Percentiles rank a stretch among this genome's conserved stretches.
phyloP scores from a whole-genome alignment of 2,888 invertebrate genomes.

The Meteorus cinctellus region DNA sequence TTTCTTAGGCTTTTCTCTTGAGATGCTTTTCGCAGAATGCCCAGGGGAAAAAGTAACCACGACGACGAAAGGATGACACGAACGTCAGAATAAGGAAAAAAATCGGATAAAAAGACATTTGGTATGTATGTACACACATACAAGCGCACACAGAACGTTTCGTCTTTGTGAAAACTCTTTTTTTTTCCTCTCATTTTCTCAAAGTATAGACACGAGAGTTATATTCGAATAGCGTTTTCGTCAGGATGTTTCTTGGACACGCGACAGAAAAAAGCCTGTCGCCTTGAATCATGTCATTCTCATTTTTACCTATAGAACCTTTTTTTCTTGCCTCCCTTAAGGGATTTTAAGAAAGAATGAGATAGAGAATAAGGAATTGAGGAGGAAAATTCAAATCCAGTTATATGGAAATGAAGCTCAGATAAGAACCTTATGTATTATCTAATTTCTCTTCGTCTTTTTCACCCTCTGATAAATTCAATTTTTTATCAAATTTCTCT shows the following conservation, averaged over 20 bases:
- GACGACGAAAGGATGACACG: conserved; percentile 23
- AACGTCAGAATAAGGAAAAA: conserved; percentile 1
- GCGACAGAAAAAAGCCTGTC: conserved; percentile 27
- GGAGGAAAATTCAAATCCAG: conserved; percentile 30
- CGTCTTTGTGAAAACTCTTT: conserved; percentile 1
- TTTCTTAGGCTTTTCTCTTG: conserved; percentile 10
- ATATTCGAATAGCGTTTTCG: conserved; percentile 33
- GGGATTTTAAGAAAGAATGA: not conserved
- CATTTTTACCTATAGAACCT: conserved; percentile 27
- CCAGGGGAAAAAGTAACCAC: conserved; percentile 19
- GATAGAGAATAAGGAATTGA: not conserved
- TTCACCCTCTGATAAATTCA: not conserved
- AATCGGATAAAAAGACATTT: conserved; percentile 13
- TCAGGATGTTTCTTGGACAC: conserved; percentile 30
- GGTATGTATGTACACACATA: conserved; percentile 9
- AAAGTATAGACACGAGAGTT: conserved; percentile 16
- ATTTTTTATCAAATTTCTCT: not conserved
- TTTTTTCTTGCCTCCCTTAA: conserved; percentile 25
- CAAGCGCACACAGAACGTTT: not conserved
- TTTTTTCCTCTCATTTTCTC: conserved; percentile 6
- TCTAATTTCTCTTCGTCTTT: not conserved
- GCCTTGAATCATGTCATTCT: conserved; percentile 23
- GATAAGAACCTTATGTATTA: conserved; percentile 9
- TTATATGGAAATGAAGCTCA: conserved; percentile 27
- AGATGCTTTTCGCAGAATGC: conserved; percentile 10